These are phyloP conservation scores for Drosophila acutilabella DNA, from an alignment of 2,888 invertebrate genomes.

Conservation along the genomic window DNA sequence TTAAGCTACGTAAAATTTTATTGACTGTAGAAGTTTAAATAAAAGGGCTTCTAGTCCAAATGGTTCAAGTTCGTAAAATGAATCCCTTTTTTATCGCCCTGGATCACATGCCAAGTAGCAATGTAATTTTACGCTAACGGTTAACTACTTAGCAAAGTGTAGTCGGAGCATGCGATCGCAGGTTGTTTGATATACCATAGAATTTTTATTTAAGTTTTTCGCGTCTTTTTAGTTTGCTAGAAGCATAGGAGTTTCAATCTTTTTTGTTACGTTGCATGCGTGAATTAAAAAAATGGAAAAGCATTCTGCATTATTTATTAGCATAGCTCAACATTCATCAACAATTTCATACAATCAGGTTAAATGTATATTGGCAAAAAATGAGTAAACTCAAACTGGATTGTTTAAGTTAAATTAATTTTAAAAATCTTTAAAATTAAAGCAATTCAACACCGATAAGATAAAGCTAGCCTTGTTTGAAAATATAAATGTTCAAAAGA, in stretches of 20 bases:
- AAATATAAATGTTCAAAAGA: too few relatives aligned
- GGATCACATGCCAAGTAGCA: conserved; percentile 44
- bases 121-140: conserved; percentile 70
- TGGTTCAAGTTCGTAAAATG: conserved; percentile 30
- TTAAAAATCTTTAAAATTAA: too few relatives aligned
- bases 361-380: not conserved
- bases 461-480: too few relatives aligned
- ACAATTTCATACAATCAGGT: conserved; percentile 9
- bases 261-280: conserved; percentile 70
- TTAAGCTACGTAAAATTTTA: conserved; percentile 66
- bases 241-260: conserved; percentile 62
- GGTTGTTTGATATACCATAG: conserved; percentile 52
- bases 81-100: conserved; percentile 7
- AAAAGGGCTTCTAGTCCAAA: conserved; percentile 8
- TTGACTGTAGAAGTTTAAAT: conserved; percentile 47
- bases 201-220: conserved; percentile 20
- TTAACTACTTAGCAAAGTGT: conserved; percentile 62
- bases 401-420: too few relatives aligned
- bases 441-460: too few relatives aligned
- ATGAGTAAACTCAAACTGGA: too few relatives aligned
- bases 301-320: conserved; percentile 58
- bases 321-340: conserved; percentile 49
- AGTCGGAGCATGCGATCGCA: conserved; percentile 73
- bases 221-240: conserved; percentile 16
- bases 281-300: conserved; percentile 53